Base-by-base conservation (phyloP, 1,140 invertebrate genomes). In the Listronotus oregonensis region DNA sequence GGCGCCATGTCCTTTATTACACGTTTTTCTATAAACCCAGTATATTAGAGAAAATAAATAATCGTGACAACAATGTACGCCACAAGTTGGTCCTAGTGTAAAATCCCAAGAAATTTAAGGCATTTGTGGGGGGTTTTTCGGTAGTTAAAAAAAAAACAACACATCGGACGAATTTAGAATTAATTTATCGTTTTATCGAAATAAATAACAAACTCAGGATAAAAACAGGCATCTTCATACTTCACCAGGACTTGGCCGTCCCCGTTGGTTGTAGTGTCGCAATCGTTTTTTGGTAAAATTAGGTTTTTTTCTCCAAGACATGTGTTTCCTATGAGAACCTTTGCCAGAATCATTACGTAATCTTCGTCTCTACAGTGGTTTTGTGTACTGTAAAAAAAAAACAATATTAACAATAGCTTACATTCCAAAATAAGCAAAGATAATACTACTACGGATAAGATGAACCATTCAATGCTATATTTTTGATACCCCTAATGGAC, bases 161-260 rank as follows among this genome's bases (percentile, higher is more conserved):
- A 12, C 10, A 14, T 40, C 7, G 10, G n/a, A 3, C 10, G 39
- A 40, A 12, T 39, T 8, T 3, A 12, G n/a, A 2, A 12, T 2
- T 7, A 40, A 3, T 10, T 10, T 39, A 10, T 10, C 46, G 10
- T 21, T 4, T 21, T 43, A 8, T 66, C 11, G 12, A 52, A 67
- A 46, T 64, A 56, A 32, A 69, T 64, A 31, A 70, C 64, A 61
- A 64, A 52, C 12, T 49, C 34, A 6, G 67, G 70, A 55, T 67
- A 71, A 49, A 58, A 73, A 21, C 47, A 62, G 39, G 57, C 55
- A 69, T 73, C 71, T 21, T 73, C 69, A 54, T 73, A 73, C 49
- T 73, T 73, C 6, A 73, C 69, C 49, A 64, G 51, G 10, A 73
- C 69, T n/a, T 64, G 42, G 37, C 44, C 61, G 44, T 61, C 59